These are phyloP conservation scores for Megalopta genalis DNA, from an alignment of 1,140 invertebrate species.

Conservation along the genomic window DNA sequence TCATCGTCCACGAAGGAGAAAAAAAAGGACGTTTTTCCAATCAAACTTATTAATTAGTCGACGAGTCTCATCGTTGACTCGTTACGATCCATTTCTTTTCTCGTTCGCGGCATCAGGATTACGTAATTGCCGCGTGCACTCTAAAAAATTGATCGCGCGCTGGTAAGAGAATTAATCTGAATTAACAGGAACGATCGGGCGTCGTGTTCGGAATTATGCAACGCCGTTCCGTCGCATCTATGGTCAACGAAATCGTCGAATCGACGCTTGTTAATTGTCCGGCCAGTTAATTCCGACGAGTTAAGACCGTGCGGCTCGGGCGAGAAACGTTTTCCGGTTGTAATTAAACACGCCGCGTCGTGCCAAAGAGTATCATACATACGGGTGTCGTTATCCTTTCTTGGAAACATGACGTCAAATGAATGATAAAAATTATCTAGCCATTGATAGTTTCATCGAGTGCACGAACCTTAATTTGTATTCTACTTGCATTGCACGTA, in stretches of 20 bases:
- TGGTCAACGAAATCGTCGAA: slow-evolving; percentile 2
- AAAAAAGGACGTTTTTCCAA: not conserved
- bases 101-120: not conserved
- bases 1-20: not conserved
- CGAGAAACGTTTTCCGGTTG: not conserved
- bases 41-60: not conserved
- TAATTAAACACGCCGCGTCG: not conserved
- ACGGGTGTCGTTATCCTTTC: not conserved
- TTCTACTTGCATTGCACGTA: too few relatives aligned
- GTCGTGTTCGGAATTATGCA: not conserved
- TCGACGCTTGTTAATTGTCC: slow-evolving; percentile 36
- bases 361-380: not conserved
- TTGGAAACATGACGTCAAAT: not conserved
- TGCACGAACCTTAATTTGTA: too few relatives aligned
- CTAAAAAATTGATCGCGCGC: not conserved
- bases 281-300: slow-evolving; percentile 10
- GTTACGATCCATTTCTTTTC: not conserved
- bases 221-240: not conserved
- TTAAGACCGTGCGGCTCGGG: slow-evolving; percentile 11
- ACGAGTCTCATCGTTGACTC: not conserved
- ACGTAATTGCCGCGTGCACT: not conserved
- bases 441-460: too few relatives aligned
- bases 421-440: not conserved
- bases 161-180: not conserved
- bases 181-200: not conserved